Conservation (phyloP, 2,888 invertebrate species). For the Epinotia ramella region DNA sequence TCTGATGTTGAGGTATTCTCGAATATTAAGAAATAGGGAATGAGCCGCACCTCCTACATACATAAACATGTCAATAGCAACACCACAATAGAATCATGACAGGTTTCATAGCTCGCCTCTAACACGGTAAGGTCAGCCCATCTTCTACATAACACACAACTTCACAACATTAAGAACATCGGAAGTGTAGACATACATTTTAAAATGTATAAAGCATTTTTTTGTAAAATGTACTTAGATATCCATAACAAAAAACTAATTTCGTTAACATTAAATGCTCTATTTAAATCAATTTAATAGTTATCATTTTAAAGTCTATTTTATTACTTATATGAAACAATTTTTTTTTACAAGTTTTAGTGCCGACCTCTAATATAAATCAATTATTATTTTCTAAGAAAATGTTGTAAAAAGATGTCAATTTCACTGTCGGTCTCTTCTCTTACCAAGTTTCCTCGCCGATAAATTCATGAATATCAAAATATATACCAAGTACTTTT, state of each 20-base stretch:
- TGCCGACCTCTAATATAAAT: constrained; percentile 72
- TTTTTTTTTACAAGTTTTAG: constrained; percentile 67
- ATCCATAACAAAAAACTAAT: constrained; percentile 41
- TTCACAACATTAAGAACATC: constrained; percentile 62
- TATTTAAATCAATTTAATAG: constrained; percentile 67
- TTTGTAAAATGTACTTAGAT: constrained; percentile 42
- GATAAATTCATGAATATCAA: constrained; percentile 81
- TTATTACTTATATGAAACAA: constrained; percentile 63
- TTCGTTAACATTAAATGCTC: constrained; percentile 70
- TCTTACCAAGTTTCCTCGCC: constrained; percentile 63
- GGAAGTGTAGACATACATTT: constrained; percentile 64
- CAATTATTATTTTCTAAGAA: constrained; percentile 38
- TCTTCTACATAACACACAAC: constrained; percentile 64
- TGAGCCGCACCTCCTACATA: constrained; percentile 37
- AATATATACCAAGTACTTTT: constrained; percentile 80
- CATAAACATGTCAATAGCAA: constrained; percentile 48
- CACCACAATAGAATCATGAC: constrained; percentile 55
- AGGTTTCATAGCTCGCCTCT: constrained; percentile 50
- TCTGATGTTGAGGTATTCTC: background rate
- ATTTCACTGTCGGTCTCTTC: constrained; percentile 62
- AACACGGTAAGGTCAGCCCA: constrained; percentile 64
- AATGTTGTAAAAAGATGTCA: constrained; percentile 54
- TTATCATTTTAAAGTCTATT: constrained; percentile 69
- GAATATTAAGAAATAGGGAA: background rate
- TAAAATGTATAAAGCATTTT: constrained; percentile 64